Conservation (phyloP, 2,888 invertebrate genomes). For the Drosophila macrospina region DNA sequence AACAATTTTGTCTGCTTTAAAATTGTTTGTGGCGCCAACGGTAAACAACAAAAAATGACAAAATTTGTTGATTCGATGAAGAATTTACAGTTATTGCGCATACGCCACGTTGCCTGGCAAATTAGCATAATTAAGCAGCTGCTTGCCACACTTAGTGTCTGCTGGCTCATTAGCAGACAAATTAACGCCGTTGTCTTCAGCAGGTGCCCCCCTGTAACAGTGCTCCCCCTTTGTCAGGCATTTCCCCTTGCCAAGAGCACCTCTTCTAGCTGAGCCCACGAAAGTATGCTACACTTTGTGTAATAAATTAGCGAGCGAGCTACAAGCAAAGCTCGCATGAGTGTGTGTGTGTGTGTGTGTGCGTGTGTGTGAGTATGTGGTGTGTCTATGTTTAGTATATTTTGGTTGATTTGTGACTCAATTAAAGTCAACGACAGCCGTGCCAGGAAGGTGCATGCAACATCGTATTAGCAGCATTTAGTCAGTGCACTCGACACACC, state of each 20-base stretch:
- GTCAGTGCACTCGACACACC: constrained; percentile 70
- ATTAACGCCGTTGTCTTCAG: constrained; percentile 72
- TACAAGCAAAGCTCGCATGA: constrained; percentile 21
- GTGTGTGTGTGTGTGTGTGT: constrained; percentile 22
- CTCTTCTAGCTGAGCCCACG: constrained; percentile 30
- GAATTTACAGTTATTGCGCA: constrained; percentile 34
- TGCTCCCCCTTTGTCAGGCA: neutral
- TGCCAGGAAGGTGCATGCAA: constrained; percentile 64
- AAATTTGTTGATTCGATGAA: constrained; percentile 11
- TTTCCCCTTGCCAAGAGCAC: neutral
- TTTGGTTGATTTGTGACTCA: constrained; percentile 84
- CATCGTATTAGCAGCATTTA: constrained; percentile 60
- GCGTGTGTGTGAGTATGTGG: constrained; percentile 15
- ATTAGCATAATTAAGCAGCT: constrained; percentile 72
- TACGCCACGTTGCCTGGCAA: constrained; percentile 46
- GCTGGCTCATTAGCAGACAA: constrained; percentile 81
- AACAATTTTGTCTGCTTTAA: constrained; percentile 50
- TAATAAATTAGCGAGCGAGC: constrained; percentile 80
- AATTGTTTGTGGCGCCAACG: constrained; percentile 65
- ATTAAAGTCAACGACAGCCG: constrained; percentile 83
- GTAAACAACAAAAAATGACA: too few relatives aligned
- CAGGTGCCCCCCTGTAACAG: constrained; percentile 59
- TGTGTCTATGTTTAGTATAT: constrained; percentile 72
- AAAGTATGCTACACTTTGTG: constrained; percentile 77
- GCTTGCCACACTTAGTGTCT: constrained; percentile 4